These are phyloP conservation scores for Pagrus major DNA, from an alignment of 2,113 vertebrate species.

Conservation along the genomic window DNA sequence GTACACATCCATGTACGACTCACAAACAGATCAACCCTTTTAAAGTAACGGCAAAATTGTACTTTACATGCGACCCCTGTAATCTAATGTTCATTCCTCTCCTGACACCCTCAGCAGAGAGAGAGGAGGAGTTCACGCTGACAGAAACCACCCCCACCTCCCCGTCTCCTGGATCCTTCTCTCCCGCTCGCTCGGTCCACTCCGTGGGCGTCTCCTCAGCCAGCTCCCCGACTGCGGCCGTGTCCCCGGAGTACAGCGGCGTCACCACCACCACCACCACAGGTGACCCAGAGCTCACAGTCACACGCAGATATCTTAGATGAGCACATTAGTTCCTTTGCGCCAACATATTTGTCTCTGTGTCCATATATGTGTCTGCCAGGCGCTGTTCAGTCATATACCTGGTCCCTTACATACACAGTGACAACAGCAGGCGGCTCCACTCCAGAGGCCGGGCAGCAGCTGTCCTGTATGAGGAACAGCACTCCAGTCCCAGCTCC, in stretches of 20 bases:
- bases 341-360: slow-evolving; percentile 75
- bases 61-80: not conserved
- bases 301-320: slow-evolving; percentile 20
- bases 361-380: slow-evolving; percentile 83
- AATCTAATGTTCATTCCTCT: not conserved
- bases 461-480: slow-evolving; percentile 95
- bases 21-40: not conserved
- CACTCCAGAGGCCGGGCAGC: slow-evolving; percentile 90
- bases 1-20: not conserved
- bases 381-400: slow-evolving; percentile 99
- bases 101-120: slow-evolving; percentile 82
- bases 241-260: slow-evolving; percentile 91
- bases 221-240: slow-evolving; percentile 89
- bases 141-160: slow-evolving; percentile 89
- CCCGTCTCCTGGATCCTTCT: slow-evolving; percentile 91
- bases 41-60: not conserved
- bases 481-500: slow-evolving; percentile 88
- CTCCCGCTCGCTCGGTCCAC: slow-evolving; percentile 92
- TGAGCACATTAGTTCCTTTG: slow-evolving; percentile 45
- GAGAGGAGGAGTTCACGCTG: slow-evolving; percentile 88
- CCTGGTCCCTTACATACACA: slow-evolving; percentile 99
- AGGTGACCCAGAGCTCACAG: slow-evolving; percentile 84
- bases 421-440: slow-evolving; percentile 96
- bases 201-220: slow-evolving; percentile 89
- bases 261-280: slow-evolving; percentile 87